phyloP scores from a whole-genome alignment of 1,140 invertebrate genomes.

The Cyrtorhinus lividipennis region DNA sequence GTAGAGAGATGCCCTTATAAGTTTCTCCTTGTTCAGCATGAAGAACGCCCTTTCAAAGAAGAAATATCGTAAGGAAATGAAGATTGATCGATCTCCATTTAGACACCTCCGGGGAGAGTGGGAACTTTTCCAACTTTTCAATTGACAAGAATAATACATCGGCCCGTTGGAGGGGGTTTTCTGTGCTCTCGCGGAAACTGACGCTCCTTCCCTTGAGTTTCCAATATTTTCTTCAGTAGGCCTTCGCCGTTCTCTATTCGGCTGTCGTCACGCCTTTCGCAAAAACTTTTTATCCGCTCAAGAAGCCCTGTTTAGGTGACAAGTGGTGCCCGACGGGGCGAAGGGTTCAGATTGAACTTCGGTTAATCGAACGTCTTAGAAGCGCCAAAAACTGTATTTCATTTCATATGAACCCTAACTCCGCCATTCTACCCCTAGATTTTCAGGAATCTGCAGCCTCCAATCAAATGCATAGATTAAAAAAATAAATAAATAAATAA shows the following conservation, averaged over 20 bases:
- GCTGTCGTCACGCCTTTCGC: not conserved
- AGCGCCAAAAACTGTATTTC: too few species aligned
- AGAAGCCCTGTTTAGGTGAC: too few species aligned
- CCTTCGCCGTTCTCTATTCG: not conserved
- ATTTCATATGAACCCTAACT: too few species aligned
- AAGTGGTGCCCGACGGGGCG: too few species aligned
- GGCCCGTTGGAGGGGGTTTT: not conserved
- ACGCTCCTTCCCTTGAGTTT: not conserved
- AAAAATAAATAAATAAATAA: too few species aligned
- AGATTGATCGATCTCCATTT: not conserved
- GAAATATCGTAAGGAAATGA: not conserved
- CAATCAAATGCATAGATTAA: too few species aligned
- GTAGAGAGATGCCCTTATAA: not conserved
- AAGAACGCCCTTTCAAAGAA: not conserved
- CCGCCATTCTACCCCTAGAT: too few species aligned
- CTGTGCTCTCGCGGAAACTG: not conserved
- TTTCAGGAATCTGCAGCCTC: too few species aligned
- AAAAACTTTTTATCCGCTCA: too few species aligned
- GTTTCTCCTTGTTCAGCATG: not conserved
- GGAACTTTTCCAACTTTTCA: not conserved
- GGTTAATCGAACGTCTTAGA: too few species aligned
- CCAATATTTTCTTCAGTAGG: not conserved
- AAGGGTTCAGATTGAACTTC: too few species aligned
- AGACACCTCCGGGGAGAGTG: not conserved
- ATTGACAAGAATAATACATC: not conserved